Percentiles rank a stretch among this genome's conserved stretches.
These are phyloP conservation scores for Flabesymbios commensalis DNA, from an alignment of 2,888 invertebrate species.

Conservation along the genomic window DNA sequence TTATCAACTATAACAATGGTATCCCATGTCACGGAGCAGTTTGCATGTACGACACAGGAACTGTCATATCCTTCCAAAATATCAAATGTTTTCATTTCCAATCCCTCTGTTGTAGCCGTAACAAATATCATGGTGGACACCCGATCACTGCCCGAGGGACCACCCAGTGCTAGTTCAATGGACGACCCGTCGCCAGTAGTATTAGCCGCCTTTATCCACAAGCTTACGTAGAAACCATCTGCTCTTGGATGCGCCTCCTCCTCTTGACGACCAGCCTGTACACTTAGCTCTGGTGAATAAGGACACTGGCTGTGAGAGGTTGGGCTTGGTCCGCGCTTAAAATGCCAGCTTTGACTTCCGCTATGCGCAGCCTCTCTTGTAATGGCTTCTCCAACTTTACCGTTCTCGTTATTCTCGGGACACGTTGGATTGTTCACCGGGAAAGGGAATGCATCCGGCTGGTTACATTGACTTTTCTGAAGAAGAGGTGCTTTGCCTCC, in stretches of 20 bases:
- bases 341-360: not conserved
- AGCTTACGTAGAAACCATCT: not conserved
- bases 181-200: not conserved
- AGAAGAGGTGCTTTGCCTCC: not conserved
- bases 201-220: not conserved
- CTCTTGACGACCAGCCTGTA: not conserved
- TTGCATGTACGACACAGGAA: not conserved
- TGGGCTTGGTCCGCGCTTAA: not conserved
- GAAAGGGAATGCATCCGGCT: not conserved
- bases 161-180: not conserved
- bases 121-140: not conserved
- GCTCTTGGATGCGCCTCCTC: not conserved
- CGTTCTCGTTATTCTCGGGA: not conserved
- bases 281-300: not conserved
- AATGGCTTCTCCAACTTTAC: not conserved
- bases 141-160: not conserved
- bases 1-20: not conserved
- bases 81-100: not conserved
- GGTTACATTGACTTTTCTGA: not conserved
- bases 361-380: not conserved
- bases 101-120: not conserved
- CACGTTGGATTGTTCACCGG: not conserved
- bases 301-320: not conserved
- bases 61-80: no score
- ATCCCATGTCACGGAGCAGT: not conserved